Conservation (phyloP, 1,140 invertebrate genomes). For the Dendrolimus punctatus region DNA sequence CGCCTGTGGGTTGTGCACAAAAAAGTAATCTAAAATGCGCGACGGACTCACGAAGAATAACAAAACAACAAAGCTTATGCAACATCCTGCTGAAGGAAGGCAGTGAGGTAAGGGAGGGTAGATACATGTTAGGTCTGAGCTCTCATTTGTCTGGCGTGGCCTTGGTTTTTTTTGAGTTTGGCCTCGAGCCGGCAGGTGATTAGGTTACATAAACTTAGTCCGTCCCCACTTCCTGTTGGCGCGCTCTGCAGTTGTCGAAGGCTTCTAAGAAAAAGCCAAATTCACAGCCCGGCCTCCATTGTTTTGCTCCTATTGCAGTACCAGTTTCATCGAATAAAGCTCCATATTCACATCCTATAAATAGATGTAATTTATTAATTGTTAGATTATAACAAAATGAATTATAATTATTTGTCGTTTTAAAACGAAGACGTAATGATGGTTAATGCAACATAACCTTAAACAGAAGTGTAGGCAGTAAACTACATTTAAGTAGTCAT, state of each 20-base stretch:
- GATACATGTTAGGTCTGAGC: conserved; percentile 48
- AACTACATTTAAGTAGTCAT: neutral
- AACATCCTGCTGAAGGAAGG: conserved; percentile 60
- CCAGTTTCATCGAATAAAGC: conserved; percentile 40
- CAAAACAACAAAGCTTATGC: conserved; percentile 67
- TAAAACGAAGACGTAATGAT: too few relatives aligned
- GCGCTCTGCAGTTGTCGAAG: conserved; percentile 64
- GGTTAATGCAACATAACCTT: too few relatives aligned
- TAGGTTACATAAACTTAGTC: conserved; percentile 70
- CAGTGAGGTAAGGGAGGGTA: conserved; percentile 38
- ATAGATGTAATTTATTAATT: too few relatives aligned
- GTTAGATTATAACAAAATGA: too few relatives aligned
- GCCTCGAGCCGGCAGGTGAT: conserved; percentile 68
- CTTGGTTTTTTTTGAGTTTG: conserved; percentile 61
- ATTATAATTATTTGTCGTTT: too few relatives aligned
- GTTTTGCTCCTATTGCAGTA: conserved; percentile 54
- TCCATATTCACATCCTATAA: conserved; percentile 9
- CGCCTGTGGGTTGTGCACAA: conserved; percentile 31
- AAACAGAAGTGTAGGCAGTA: conserved; percentile 11
- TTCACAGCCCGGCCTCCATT: conserved; percentile 46
- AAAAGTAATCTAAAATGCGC: conserved; percentile 67
- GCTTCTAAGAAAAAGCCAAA: conserved; percentile 65
- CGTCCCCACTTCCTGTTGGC: conserved; percentile 67
- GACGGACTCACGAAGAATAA: conserved; percentile 49
- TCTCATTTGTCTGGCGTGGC: conserved; percentile 49